phyloP scores from a whole-genome alignment of 2,113 vertebrate species.

The Laticauda laticaudata region DNA sequence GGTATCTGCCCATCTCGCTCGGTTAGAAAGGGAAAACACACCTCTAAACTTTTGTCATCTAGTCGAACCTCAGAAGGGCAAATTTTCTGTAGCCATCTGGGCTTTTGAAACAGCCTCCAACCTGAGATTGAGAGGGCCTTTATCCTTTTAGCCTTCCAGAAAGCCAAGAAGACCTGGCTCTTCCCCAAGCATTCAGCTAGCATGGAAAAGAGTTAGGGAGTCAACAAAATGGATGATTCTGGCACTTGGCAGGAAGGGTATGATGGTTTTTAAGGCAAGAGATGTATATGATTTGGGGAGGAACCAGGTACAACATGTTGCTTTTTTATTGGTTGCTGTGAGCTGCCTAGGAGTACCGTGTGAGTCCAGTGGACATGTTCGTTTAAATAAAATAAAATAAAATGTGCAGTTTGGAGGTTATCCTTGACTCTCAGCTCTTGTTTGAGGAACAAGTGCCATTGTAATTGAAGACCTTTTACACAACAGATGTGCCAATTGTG shows the following conservation, averaged over 20 bases:
- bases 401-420: background rate
- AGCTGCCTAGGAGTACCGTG: background rate
- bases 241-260: background rate
- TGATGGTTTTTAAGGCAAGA: background rate
- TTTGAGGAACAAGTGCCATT: background rate
- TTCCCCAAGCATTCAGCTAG: background rate
- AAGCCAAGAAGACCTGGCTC: background rate
- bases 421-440: background rate
- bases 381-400: background rate
- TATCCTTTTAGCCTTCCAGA: background rate
- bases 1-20: background rate
- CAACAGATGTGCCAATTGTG: background rate
- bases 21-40: background rate
- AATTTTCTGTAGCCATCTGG: background rate
- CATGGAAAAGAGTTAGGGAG: background rate
- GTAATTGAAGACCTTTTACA: background rate
- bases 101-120: background rate
- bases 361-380: background rate
- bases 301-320: background rate
- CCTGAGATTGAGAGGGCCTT: background rate
- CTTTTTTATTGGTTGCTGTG: background rate
- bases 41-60: background rate
- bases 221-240: background rate
- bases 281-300: background rate
- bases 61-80: background rate